Evolutionary conservation across 2,888 invertebrate genomes (phyloP), one percentile per base, ranked within the genome.

Genomic region (Campoplex nolae): DNA sequence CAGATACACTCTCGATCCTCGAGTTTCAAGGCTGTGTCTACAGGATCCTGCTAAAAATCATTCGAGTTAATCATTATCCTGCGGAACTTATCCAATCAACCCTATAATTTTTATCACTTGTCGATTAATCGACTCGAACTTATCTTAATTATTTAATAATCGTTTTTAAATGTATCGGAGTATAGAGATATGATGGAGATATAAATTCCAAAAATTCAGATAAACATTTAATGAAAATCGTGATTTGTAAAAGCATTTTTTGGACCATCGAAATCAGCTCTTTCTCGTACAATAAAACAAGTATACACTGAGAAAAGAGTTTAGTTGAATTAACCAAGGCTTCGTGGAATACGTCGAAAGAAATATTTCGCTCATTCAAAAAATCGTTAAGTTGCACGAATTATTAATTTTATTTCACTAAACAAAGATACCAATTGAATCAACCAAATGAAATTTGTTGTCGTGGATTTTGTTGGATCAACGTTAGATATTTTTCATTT

Each of bases 1-100:
- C 74, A 54, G 70, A 71, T 71, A 76, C 78, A 90, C 91, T 90
- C 92, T 89, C 90, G 90, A 91, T 91, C 90, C 90, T 91, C 85
- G 88, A 90, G 90, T 90, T 91, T 90, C 93, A 92, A 89, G 92
- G 93, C 80, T 86, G 67, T 48, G 48, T 48, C 71, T 81, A 74
- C 81, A 74, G 73, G 67, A 67, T 42, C 28, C 73, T 67, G 67
- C 38, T 74, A 11, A 16, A 45, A 56, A 28, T 58, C 13, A 75
- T 58, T 18, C 9, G 0, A 67, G 32, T 16, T 8, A 32, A n/a
- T 54, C 54, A 38, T 32, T 35, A 51, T 51, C 67, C 48, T 35
- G 58, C 9, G 23, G 32, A 38, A 16, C 13, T 32, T 7, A 71
- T 48, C 16, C 48, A 18, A 32, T 67, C 35, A 38, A 42, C 35